Evolutionary conservation across 2,113 vertebrate genomes (phyloP).

Genomic region (Gymnocephalus cernua): DNA sequence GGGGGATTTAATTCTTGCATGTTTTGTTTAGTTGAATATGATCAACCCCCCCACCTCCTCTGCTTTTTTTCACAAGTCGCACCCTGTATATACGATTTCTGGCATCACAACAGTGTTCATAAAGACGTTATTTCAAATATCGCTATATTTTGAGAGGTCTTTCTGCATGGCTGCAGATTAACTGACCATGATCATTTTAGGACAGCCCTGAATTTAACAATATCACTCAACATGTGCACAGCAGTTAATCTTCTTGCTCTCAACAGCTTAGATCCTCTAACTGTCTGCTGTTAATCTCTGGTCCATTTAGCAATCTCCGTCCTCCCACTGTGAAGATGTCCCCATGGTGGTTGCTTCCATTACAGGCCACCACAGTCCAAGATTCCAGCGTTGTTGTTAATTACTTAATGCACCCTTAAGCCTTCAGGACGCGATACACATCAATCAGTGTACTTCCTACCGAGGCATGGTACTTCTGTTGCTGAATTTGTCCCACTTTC

Average conservation of each 20-base stretch:
- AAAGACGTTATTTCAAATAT: background rate
- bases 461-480: conserved; percentile 46
- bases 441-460: conserved; percentile 51
- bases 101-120: background rate
- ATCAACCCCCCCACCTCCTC: no score
- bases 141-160: background rate
- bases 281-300: conserved; percentile 63
- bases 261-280: conserved; percentile 59
- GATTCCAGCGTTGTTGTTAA: conserved; percentile 68
- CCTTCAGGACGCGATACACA: conserved; percentile 61
- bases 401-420: conserved; percentile 77
- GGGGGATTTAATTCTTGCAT: no score
- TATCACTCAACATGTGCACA: conserved; percentile 53
- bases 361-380: conserved; percentile 59
- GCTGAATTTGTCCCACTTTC: conserved; percentile 43
- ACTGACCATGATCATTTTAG: conserved; percentile 17
- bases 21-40: no score
- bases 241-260: conserved; percentile 67
- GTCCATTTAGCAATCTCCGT: conserved; percentile 68
- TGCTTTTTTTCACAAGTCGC: no score
- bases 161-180: conserved; percentile 1
- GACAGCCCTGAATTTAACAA: conserved; percentile 49
- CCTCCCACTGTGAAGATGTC: conserved; percentile 65
- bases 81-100: background rate
- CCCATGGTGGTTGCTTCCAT: conserved; percentile 64